Percentiles rank a stretch among this genome's conserved stretches.
Evolutionary conservation across 2,113 vertebrate species (phyloP).

Genomic region (Pelusios castaneus): DNA sequence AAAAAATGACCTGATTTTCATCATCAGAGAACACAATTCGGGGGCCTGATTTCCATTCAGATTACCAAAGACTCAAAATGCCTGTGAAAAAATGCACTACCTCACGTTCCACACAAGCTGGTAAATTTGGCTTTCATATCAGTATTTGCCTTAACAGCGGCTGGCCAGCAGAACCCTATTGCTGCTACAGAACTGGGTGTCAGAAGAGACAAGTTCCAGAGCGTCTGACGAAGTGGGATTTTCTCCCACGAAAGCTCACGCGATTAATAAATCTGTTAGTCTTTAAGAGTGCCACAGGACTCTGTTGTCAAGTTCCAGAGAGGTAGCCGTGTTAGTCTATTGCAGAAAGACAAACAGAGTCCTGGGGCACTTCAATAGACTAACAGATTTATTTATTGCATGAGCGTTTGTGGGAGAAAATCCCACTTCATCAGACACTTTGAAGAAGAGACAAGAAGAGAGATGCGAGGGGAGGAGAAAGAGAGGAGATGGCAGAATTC

Average conservation of each 20-base stretch:
- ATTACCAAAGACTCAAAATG: background rate
- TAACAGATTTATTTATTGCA: too few relatives aligned
- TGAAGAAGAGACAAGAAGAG: too few relatives aligned
- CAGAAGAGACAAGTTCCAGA: background rate
- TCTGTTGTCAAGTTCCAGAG: too few relatives aligned
- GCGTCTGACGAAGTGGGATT: too few relatives aligned
- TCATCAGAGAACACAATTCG: background rate
- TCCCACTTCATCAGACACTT: too few relatives aligned
- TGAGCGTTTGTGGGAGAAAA: too few relatives aligned
- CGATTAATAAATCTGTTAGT: too few relatives aligned
- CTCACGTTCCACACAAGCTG: accelerated
- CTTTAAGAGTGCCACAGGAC: too few relatives aligned
- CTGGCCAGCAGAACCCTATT: background rate
- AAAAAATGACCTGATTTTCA: background rate
- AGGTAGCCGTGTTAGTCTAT: too few relatives aligned
- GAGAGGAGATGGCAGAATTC: background rate
- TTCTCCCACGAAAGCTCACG: too few relatives aligned
- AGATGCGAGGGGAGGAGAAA: background rate
- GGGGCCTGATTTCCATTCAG: background rate
- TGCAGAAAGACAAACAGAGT: too few relatives aligned
- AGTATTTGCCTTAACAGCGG: accelerated
- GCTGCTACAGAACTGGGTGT: background rate
- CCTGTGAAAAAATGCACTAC: background rate
- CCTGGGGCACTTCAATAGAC: too few relatives aligned
- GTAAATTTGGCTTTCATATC: accelerated